These are phyloP conservation scores for Cenopis cana DNA, from an alignment of 2,888 invertebrate species.

Conservation along the genomic window DNA sequence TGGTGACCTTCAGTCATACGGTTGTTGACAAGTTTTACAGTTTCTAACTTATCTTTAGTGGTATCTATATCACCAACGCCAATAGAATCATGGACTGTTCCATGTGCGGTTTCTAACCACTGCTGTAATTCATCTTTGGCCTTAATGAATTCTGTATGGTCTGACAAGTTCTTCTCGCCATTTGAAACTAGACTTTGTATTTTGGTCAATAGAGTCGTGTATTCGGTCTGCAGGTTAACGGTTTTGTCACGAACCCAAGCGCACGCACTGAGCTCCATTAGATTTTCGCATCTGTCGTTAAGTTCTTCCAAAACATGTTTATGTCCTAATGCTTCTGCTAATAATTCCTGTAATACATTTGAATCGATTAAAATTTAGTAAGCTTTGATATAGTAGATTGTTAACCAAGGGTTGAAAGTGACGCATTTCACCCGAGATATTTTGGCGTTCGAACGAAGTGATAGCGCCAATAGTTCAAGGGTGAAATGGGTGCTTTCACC, in stretches of 20 bases:
- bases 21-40: conserved; percentile 89
- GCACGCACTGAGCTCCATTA: conserved; percentile 94
- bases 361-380: conserved; percentile 11
- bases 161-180: conserved; percentile 95
- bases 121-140: conserved; percentile 92
- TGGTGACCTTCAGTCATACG: conserved; percentile 94
- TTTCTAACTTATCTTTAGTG: conserved; percentile 92
- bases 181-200: conserved; percentile 93
- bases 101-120: conserved; percentile 93
- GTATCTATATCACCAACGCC: conserved; percentile 91
- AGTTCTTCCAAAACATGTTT: conserved; percentile 93
- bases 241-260: conserved; percentile 94
- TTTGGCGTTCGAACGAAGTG: too few relatives aligned
- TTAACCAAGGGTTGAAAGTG: too few relatives aligned
- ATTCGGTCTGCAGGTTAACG: conserved; percentile 92
- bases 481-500: too few relatives aligned
- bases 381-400: too few relatives aligned
- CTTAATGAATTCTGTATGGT: conserved; percentile 95
- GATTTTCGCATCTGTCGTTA: conserved; percentile 93
- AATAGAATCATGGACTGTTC: conserved; percentile 92
- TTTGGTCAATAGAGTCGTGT: conserved; percentile 91
- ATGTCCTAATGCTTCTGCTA: conserved; percentile 90
- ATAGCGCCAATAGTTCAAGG: too few relatives aligned
- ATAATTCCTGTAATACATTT: conserved; percentile 81
- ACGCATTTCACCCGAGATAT: too few relatives aligned